Evolutionary conservation across 2,113 vertebrate species (phyloP).

Genomic region (Onychorhynchus coronatus): DNA sequence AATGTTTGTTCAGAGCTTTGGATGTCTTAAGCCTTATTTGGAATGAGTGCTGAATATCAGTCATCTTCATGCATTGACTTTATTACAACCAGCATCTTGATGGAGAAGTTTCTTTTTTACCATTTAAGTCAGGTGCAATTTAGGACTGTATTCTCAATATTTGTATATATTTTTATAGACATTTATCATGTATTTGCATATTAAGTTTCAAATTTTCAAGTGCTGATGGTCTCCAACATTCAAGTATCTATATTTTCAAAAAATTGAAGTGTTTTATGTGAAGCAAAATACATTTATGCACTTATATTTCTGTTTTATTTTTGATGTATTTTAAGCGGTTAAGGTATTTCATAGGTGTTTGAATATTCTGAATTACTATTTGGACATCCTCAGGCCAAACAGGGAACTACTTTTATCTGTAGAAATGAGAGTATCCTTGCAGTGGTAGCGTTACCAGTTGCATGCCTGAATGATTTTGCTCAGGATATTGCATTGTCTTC

Average conservation of each 20-base stretch:
- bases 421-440: background rate
- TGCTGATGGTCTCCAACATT: no score
- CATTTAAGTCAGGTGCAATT: background rate
- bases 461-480: background rate
- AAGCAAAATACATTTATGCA: background rate
- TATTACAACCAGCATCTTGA: background rate
- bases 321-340: background rate
- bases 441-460: background rate
- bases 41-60: background rate
- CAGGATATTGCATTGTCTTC: background rate
- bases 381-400: background rate
- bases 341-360: background rate
- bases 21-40: background rate
- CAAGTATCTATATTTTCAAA: background rate
- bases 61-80: background rate
- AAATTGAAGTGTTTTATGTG: background rate
- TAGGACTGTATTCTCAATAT: background rate
- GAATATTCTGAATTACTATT: background rate
- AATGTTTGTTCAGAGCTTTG: background rate
- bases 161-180: background rate
- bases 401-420: background rate
- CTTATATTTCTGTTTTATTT: background rate
- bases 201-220: background rate
- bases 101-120: background rate
- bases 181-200: background rate